phyloP scores from a whole-genome alignment of 2,113 vertebrate genomes.

The Osmerus mordax region DNA sequence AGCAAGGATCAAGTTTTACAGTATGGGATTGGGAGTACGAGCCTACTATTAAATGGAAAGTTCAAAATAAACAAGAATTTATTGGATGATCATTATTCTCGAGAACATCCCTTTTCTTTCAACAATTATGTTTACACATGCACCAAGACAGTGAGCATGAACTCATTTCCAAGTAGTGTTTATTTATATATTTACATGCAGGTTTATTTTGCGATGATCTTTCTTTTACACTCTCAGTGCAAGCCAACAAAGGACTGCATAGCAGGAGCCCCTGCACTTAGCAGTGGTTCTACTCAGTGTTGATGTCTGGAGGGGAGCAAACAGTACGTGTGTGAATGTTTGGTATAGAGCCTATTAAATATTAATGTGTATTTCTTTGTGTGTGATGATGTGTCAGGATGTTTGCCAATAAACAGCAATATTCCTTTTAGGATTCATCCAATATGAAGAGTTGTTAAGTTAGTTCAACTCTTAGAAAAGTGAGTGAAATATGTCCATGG shows the following conservation, averaged over 20 bases:
- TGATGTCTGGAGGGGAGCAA: conserved; percentile 77
- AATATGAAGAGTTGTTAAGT: conserved; percentile 67
- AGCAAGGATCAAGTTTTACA: too few species aligned
- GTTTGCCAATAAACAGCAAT: conserved; percentile 78
- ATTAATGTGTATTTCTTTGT: conserved; percentile 72
- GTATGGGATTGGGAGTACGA: too few species aligned
- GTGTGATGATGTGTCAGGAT: conserved; percentile 76
- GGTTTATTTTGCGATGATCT: conserved; percentile 64
- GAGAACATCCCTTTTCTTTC: background rate
- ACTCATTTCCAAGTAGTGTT: conserved; percentile 46
- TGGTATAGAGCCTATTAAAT: conserved; percentile 71
- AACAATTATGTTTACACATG: conserved; percentile 12
- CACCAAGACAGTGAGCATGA: conserved; percentile 12
- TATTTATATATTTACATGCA: conserved; percentile 60
- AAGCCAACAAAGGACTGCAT: conserved; percentile 56
- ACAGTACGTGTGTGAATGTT: conserved; percentile 69
- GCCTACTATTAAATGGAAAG: too few species aligned
- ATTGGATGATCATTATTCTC: too few species aligned
- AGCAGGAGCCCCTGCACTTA: conserved; percentile 60
- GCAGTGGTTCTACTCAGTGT: conserved; percentile 71
- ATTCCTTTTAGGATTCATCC: conserved; percentile 70
- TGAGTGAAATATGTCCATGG: conserved; percentile 45
- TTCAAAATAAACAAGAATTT: too few species aligned
- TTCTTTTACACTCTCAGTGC: conserved; percentile 62
- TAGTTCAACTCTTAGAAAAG: conserved; percentile 54